Evolutionary conservation across 2,888 invertebrate species (phyloP), one percentile per base, ranked within the genome.

Genomic region (Colletes collaris): DNA sequence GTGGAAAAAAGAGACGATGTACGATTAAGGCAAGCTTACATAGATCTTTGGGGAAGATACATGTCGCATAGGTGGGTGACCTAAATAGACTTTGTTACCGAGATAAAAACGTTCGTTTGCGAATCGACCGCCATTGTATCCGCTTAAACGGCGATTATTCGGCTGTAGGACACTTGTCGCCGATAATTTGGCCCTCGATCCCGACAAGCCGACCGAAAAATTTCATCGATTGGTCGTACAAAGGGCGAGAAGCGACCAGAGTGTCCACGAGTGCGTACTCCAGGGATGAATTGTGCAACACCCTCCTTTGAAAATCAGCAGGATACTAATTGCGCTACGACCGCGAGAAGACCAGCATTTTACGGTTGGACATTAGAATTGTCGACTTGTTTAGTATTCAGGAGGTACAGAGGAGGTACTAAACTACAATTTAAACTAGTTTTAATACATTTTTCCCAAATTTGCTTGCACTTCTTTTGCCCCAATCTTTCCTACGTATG

Each of bases 301-400:
- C 52, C 71, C 55, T 55, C 70, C 50, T 77, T 76, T 59, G 62
- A 75, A 64, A 72, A 83, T 70, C 89, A 88, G 88, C 87, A 88
- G 88, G 89, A 75, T 79, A 74, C 84, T 85, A 89, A 89, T 87
- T 79, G 74, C 71, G 19, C 4, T 19, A 49, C 56, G 35, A 65
- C 37, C 66, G 55, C 69, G 35, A 59, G 40, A 50, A 72, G 69
- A 67, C 70, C 40, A 10, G 37, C 52, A 67, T 69, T 58, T 65
- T 49, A 35, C 27, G 44, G n/a, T n/a, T 52, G 5, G 27, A 11
- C n/a, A 4, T 19, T 19, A 11, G 19, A 16, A 13, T 27, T 19
- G 11, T 46, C n/a, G 1, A 11, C 8, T 4, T 10, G 7, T 49
- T 3, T 49, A 49, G 40, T 40, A 40, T 6, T 40, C 40, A 40